Base-by-base conservation (phyloP, 2,888 invertebrate genomes). In the Eupithecia tripunctaria region DNA sequence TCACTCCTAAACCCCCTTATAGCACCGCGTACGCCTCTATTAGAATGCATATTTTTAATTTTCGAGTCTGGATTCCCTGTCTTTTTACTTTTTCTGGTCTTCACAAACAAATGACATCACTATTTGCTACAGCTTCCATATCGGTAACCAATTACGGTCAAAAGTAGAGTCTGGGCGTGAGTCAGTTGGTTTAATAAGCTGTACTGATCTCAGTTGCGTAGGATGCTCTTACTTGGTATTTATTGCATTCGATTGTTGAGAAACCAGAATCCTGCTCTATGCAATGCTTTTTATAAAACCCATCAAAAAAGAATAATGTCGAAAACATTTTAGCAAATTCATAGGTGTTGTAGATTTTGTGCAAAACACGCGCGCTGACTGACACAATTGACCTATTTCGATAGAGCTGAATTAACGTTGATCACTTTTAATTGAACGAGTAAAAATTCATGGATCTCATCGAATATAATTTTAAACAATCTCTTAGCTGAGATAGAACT, bases 351-450 rank as follows among this genome's bases (percentile, higher is more conserved):
- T 56, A 25, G 0, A 1, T 21, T 25, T 14, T 25, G 25, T 56
- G 21, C 51, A 51, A 21, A 21, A 56, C 21, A 56, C 25, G 12
- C 10, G 12, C 56, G 56, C 56, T 8, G 14, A 29, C 43, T 27
- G 25, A 65, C 25, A 21, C 56, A 76, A 63, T 76, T 81, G 80
- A 77, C 75, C 71, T 73, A 76, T 78, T 77, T 77, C 72, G 79
- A 76, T 73, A 76, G 73, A 66, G 21, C 71, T 77, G 76, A 82
- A 83, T 82, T 82, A 78, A 74, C 67, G 78, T 77, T 81, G 79
- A 84, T 84, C 82, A 80, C 68, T 75, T 73, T 81, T 79, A 83
- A 83, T 84, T 71, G 29, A 63, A 41, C 7, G 29, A 32, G 32
- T 70, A 25, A 67, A 62, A 38, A 38, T 63, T 32, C 27, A 18